These are phyloP conservation scores for Hippolais icterina DNA, from an alignment of 2,113 vertebrate species.

Conservation along the genomic window DNA sequence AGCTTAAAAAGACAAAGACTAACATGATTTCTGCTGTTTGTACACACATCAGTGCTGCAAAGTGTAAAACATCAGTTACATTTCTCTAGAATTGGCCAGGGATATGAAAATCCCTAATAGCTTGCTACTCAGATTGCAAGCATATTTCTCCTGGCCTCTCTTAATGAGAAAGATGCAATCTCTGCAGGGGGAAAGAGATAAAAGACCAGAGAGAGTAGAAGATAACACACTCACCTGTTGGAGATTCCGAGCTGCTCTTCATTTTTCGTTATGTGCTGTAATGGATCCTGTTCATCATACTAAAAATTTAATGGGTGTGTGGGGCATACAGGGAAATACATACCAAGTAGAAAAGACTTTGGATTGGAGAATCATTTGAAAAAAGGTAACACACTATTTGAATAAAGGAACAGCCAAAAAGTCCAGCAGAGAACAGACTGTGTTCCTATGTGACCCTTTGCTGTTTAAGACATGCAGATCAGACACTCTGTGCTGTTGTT, in stretches of 20 bases:
- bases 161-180: neutral
- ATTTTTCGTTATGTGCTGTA: neutral
- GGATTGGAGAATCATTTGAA: neutral
- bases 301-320: neutral
- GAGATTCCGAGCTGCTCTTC: neutral
- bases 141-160: neutral
- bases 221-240: neutral
- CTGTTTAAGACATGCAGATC: neutral
- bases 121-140: neutral
- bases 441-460: neutral
- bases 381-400: neutral
- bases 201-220: neutral
- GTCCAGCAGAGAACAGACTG: neutral
- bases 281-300: neutral
- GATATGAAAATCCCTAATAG: neutral
- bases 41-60: neutral
- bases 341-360: neutral
- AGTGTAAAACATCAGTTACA: neutral
- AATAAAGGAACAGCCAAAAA: neutral
- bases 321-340: neutral
- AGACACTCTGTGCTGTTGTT: neutral
- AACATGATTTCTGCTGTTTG: neutral
- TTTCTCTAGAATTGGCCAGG: neutral
- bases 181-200: neutral
- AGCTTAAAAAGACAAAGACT: neutral